Conservation (phyloP, 1,140 invertebrate genomes). For the Thaumetopoea pityocampa region DNA sequence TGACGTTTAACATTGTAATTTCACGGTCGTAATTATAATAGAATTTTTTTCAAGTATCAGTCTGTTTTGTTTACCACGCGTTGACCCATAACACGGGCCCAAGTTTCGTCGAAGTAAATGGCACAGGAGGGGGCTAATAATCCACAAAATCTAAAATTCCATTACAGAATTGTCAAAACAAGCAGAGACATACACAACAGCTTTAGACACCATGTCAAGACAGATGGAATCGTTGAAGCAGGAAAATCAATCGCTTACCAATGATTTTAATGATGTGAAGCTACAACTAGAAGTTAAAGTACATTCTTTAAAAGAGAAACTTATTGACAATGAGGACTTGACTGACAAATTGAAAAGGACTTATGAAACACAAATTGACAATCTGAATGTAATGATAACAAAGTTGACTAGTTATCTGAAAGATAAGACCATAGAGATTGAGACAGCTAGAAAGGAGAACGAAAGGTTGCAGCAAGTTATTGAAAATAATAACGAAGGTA, state of each 20-base stretch:
- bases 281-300: slow-evolving; percentile 45
- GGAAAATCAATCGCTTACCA: slow-evolving; percentile 37
- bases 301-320: slow-evolving; percentile 47
- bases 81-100: too few relatives aligned
- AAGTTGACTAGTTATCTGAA: slow-evolving; percentile 48
- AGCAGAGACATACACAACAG: slow-evolving; percentile 20
- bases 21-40: too few relatives aligned
- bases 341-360: slow-evolving; percentile 47
- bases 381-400: slow-evolving; percentile 46
- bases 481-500: slow-evolving; percentile 35
- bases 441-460: slow-evolving; percentile 34
- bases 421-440: slow-evolving; percentile 41
- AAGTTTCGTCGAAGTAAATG: too few relatives aligned
- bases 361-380: slow-evolving; percentile 51
- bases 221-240: slow-evolving; percentile 31
- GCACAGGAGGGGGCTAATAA: too few relatives aligned
- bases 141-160: too few relatives aligned
- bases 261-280: slow-evolving; percentile 40
- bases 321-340: slow-evolving; percentile 43
- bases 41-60: too few relatives aligned
- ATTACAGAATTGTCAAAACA: slow-evolving; percentile 36
- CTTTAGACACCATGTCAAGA: slow-evolving; percentile 26
- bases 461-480: slow-evolving; percentile 30
- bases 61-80: too few relatives aligned
- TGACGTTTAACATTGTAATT: too few relatives aligned